Evolutionary conservation across 2,797 vertebrate genomes (phyloP), one percentile per base, ranked within the genome.

Genomic region (Sparus aurata): DNA sequence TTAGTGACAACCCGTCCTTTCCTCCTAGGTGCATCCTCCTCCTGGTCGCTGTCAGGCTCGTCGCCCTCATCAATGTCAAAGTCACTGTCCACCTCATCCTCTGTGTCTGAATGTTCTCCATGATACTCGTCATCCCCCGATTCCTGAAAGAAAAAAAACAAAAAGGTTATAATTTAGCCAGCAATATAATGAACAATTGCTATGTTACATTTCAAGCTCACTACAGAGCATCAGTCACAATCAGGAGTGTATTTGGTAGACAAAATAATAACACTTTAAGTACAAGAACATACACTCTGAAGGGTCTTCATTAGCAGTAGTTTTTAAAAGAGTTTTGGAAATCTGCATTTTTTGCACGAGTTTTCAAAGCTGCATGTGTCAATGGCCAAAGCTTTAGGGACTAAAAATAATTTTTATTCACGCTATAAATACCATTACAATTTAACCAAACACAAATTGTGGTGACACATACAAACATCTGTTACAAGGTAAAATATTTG

Each of bases 1-100:
- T 98, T 99, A 64, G 98, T 98, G 82, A 99, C 95, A 0, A 98
- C 94, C 0, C 97, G 94, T 80, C 96, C 95, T 85, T 98, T 98
- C 81, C 96, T 94, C n/a, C 94, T 94, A 0, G 98, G 98, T 4
- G 96, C 96, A 2, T 96, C 96, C 0, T 97, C 96, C 15, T 99
- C 98, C 85, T 97, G 96, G 73, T 98, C 97, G 1, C 98, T 99
- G 91, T 95, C 91, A 0, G 98, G 98, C 78, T 98, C 98, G 0
- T 99, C 98, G 0, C 98, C 98, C 83, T 99, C 98, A 3, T 99
- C 98, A 0, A 99, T 98, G 90, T 99, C 98, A 4, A 99, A 99
- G 82, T 99, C 98, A 0, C 98, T 99, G 91, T 99, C 97, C 64
- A 99, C 98, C 79, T 99, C 98, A 0, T 99, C 98, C 68, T 99